Base-by-base conservation (phyloP, 1,140 invertebrate species). In the Drosophila asahinai region DNA sequence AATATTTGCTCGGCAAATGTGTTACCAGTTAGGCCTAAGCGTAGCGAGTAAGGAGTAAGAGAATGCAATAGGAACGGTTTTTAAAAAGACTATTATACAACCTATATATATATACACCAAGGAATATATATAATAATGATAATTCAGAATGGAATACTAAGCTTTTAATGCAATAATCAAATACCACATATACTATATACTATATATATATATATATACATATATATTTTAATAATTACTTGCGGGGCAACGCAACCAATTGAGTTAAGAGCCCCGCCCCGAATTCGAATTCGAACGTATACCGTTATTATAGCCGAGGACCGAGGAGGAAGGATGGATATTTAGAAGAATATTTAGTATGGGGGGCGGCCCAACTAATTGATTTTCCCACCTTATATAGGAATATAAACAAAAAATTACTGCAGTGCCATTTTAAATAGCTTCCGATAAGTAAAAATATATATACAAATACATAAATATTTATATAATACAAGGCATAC, bases 381-480 rank as follows among this genome's bases (percentile, higher is more conserved):
- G 91, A 90, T 91, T 92, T 92, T 92, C 91, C 91, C 91, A 92
- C 91, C 91, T 92, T 92, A 92, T 76, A 89, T 86, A 87, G 81
- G 81, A 89, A 89, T 89, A 89, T 89, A 89, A 73, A 80, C 66
- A 79, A 72, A 78, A 55, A 81, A 86, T 83, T 92, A 92, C 91
- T 92, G 91, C 91, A 92, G 91, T 92, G 91, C 91, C 91, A 92
- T 92, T 92, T 92, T 91, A 92, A 92, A 92, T 91, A 92, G 91
- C 91, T 92, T 92, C 91, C 91, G 71, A 92, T 86, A 92, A 92
- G 86, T 82, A 86, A 63, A 83, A 74, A 75, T 63, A 81, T 68
- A 58, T 67, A 84, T 68, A 80, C 64, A 76, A 59, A 81, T 51
- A 72, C 42, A 82, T 60, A 82, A 55, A 71, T 42, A 79, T 51